Conservation (phyloP, 2,888 invertebrate species). For the Acronicta psi region DNA sequence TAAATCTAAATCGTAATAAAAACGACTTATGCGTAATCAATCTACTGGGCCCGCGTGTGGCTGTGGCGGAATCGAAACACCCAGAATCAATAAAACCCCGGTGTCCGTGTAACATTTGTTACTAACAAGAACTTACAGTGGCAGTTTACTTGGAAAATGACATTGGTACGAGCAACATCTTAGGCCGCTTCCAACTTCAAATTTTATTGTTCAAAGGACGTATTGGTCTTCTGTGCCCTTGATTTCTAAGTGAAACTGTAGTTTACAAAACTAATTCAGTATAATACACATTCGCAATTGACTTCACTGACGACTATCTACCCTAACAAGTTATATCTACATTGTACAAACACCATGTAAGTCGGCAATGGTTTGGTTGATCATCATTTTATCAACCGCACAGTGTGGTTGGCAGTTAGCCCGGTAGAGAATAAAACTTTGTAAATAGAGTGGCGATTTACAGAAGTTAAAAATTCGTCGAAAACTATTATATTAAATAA, state of each 20-base stretch:
- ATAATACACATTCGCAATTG: constrained; percentile 76
- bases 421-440: constrained; percentile 67
- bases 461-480: constrained; percentile 76
- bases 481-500: constrained; percentile 72
- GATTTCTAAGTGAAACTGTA: constrained; percentile 61
- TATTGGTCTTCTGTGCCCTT: constrained; percentile 79
- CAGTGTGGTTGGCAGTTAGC: constrained; percentile 65
- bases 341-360: constrained; percentile 74
- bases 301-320: constrained; percentile 78
- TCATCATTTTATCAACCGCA: constrained; percentile 62
- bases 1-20: constrained; percentile 88
- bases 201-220: constrained; percentile 83
- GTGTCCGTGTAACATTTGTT: constrained; percentile 71
- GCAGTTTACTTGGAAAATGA: constrained; percentile 79
- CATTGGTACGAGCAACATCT: constrained; percentile 78
- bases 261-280: constrained; percentile 63
- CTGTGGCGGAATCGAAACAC: constrained; percentile 78
- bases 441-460: constrained; percentile 74
- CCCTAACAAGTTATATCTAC: constrained; percentile 80
- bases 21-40: constrained; percentile 83
- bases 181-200: constrained; percentile 83
- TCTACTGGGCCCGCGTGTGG: constrained; percentile 79
- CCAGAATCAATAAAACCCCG: constrained; percentile 87
- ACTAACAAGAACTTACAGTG: constrained; percentile 76
- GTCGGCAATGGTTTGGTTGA: constrained; percentile 61